These are phyloP conservation scores for Microchrysa polita DNA, from an alignment of 2,888 invertebrate genomes.

Conservation along the genomic window DNA sequence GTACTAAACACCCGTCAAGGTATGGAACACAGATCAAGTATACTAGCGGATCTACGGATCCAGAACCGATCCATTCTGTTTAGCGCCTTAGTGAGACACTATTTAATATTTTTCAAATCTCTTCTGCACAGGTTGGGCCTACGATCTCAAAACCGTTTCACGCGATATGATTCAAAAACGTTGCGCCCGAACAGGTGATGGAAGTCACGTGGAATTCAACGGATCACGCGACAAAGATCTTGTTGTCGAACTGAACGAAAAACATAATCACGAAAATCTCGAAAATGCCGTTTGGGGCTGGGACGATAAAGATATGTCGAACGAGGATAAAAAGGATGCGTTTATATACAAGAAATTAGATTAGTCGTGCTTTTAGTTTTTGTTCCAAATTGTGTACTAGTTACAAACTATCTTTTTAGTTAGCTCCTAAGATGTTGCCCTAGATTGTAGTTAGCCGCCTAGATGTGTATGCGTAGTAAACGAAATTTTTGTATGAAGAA, in stretches of 20 bases:
- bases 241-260: constrained; percentile 56
- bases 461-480: too few species aligned
- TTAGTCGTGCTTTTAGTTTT: too few species aligned
- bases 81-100: too few species aligned
- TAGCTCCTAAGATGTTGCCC: too few species aligned
- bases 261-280: constrained; percentile 62
- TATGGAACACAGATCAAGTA: too few species aligned
- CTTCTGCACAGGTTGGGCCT: constrained; percentile 74
- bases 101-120: background rate
- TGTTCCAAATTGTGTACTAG: too few species aligned
- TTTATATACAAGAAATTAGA: constrained; percentile 58
- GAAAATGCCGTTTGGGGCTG: constrained; percentile 80
- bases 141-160: constrained; percentile 84
- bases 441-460: too few species aligned
- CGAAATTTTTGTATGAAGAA: too few species aligned
- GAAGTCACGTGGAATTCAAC: constrained; percentile 63
- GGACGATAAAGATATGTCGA: constrained; percentile 80
- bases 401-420: too few species aligned
- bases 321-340: constrained; percentile 71
- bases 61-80: too few species aligned
- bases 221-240: constrained; percentile 45
- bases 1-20: too few species aligned
- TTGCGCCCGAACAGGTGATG: constrained; percentile 78
- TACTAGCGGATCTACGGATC: too few species aligned
- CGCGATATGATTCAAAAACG: constrained; percentile 75